Evolutionary conservation across 1,140 invertebrate genomes (phyloP), one percentile per base, ranked within the genome.

Genomic region (Aphelenchoides avenae): DNA sequence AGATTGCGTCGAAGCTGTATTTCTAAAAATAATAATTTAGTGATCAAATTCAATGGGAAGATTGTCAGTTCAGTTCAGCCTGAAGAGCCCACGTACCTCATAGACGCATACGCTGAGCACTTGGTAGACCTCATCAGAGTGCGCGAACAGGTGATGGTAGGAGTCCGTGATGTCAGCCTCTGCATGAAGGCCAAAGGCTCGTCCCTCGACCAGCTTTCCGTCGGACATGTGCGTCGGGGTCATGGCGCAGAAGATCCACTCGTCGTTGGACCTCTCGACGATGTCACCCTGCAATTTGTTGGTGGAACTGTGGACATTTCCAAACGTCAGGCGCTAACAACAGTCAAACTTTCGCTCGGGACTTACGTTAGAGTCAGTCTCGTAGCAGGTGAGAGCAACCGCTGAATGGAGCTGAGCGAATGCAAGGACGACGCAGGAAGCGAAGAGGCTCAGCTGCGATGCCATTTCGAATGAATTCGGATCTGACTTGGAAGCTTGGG

Each of bases 1-100:
- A 49, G 46, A 49, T 49, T 6, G 7, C 6, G 46, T 15, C 46
- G 46, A 49, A 49, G 15, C 50, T 15, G 46, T 49, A 49, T 37
- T 44, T 6, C 46, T 44, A 39, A 44, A 44, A 44, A 44, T n/a
- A 34, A n/a, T 13, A 44, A 44, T 44, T 44, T 36, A 13, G 34
- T 36, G 34, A 13, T 36, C 34, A n/a, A 36, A 36, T 11, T 36
- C 11, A 36, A 36, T 11, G 15, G 13, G 42, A 34, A 44, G 39
- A 44, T 13, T 11, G n/a, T 36, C 34, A 11, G 11, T 11, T 36
- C 34, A 11, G 11, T 36, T 36, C 11, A n/a, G n/a, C n/a, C n/a
- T n/a, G 34, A 36, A 11, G n/a, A 36, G n/a, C 11, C 11, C 11
- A 44, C 42, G 13, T 39, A 44, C 42, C 15, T 49, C 46, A 6